Evolutionary conservation across 1,140 invertebrate genomes (phyloP).

Genomic region (Orchestia grillus): DNA sequence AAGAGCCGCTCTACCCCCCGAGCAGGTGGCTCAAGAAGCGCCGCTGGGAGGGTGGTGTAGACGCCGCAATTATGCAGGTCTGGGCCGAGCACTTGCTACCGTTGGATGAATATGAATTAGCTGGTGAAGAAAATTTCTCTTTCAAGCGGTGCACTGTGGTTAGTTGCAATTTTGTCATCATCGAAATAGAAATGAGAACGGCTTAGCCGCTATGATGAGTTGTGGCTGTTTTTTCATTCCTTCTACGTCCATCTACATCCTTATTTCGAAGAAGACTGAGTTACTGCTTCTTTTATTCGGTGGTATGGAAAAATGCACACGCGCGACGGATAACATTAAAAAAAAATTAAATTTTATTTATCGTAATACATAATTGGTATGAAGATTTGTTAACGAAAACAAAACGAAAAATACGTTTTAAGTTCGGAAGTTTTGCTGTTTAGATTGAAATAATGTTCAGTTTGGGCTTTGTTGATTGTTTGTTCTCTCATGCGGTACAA

Average conservation of each 20-base stretch:
- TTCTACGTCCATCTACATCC: background rate
- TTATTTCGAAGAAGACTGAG: background rate
- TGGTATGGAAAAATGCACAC: background rate
- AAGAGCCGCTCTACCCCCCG: too few relatives aligned
- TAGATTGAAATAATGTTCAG: too few relatives aligned
- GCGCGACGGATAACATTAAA: background rate
- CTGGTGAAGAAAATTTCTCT: background rate
- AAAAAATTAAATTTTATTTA: background rate
- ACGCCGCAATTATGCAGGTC: background rate
- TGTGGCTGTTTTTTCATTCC: background rate
- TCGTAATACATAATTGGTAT: background rate
- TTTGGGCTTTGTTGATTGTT: too few relatives aligned
- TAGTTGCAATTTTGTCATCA: background rate
- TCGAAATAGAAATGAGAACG: background rate
- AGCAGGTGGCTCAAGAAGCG: too few relatives aligned
- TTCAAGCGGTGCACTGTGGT: background rate
- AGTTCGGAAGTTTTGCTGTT: too few relatives aligned
- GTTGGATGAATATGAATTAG: background rate
- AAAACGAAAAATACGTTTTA: too few relatives aligned
- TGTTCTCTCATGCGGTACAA: too few relatives aligned
- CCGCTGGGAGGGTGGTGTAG: background rate
- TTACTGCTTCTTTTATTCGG: background rate
- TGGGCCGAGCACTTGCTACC: background rate
- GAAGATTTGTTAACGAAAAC: background rate
- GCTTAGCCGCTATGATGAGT: background rate